Evolutionary conservation across 2,888 invertebrate genomes (phyloP), one percentile per base, ranked within the genome.

Genomic region (Apamea monoglypha): DNA sequence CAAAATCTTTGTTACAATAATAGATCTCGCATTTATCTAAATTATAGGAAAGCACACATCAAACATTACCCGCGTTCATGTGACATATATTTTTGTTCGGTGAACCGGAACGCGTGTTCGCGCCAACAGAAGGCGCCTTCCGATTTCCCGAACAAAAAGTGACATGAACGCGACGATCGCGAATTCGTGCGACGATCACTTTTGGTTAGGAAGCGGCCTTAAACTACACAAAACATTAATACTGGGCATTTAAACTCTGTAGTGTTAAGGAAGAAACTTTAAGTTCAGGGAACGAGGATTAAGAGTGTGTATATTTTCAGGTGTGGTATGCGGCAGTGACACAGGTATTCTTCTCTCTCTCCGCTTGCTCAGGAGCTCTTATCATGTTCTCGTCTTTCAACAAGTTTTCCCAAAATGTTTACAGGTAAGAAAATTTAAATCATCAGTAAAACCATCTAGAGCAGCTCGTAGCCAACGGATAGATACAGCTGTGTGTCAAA

Each of bases 341-440:
- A 0, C 98, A 98, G 92, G 98, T 98, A 74, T 98, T 98, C 94
- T 98, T 98, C 95, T 98, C 98, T 0, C 95, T 98, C 40, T 98
- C 98, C 56, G 98, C 98, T 36, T 98, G 98, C 78, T 97, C 98
- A 87, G 98, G 98, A n/a, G 97, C 98, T 0, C 97, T 98, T 76
- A 97, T 98, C 47, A 98, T 98, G 98, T 98, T 98, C 91, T 97
- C 98, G 16, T 98, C 98, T 0, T 98, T 98, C 93, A 98, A 98
- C 92, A 96, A 97, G 25, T 98, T 98, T 92, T 94, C 96, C 18
- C 98, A 98, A 91, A 97, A 98, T 85, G 97, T 98, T 78, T 98
- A 98, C 94, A 97, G 98, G 98, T 98, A 93, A 69, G 29, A 32
- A 32, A 25, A 40, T 44, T 29, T 25, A 70, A 16, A 77, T 85